Evolutionary conservation across 2,797 vertebrate genomes (phyloP).

Genomic region (Sebastes elongatus): DNA sequence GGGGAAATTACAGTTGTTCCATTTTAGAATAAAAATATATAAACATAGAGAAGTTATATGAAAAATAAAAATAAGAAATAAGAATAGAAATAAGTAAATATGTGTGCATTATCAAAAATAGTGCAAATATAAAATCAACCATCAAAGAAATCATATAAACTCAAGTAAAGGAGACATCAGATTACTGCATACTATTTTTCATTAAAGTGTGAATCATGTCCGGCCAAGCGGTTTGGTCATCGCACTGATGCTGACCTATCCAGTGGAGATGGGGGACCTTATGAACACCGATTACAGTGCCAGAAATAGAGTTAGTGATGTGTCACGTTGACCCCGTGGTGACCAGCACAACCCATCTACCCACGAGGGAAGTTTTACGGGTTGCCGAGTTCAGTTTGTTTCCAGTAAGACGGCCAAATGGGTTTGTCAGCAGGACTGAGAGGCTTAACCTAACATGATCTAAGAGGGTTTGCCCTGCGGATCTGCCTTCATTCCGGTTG

Average conservation of each 20-base stretch:
- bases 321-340: conserved; percentile 66
- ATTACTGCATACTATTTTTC: background rate
- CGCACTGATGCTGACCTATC: conserved; percentile 15
- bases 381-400: conserved; percentile 46
- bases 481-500: conserved; percentile 29
- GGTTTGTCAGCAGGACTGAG: conserved; percentile 59
- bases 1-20: too few relatives aligned
- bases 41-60: too few relatives aligned
- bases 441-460: conserved; percentile 62
- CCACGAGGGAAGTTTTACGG: conserved; percentile 35
- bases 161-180: too few relatives aligned
- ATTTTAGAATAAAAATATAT: too few relatives aligned
- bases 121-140: too few relatives aligned
- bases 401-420: conserved; percentile 56
- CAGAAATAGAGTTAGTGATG: conserved; percentile 59
- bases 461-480: conserved; percentile 40
- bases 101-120: too few relatives aligned
- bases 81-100: too few relatives aligned
- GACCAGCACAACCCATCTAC: conserved; percentile 59
- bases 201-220: conserved; percentile 48
- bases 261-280: conserved; percentile 55
- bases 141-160: too few relatives aligned
- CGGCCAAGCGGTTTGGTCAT: conserved; percentile 45
- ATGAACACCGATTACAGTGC: conserved; percentile 35
- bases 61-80: too few relatives aligned